These are phyloP conservation scores for Drosophila quadrilineata DNA, from an alignment of 1,140 invertebrate genomes.

Conservation along the genomic window DNA sequence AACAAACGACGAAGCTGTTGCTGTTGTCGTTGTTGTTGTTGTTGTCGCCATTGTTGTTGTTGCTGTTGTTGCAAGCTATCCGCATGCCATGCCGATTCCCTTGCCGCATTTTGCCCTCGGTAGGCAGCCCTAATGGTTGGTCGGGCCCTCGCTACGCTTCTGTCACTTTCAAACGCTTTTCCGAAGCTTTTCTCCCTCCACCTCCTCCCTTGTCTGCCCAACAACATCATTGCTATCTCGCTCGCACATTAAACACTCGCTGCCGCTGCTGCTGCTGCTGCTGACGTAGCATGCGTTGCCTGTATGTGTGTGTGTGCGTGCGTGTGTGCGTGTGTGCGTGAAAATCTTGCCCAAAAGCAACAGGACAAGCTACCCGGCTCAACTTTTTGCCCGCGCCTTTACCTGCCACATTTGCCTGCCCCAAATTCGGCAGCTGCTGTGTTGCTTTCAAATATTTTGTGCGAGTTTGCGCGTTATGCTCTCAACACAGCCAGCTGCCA, in stretches of 20 bases:
- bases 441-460: conserved; percentile 41
- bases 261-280: no score
- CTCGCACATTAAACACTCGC: no score
- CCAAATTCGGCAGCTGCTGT: conserved; percentile 45
- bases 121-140: no score
- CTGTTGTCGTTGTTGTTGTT: conserved; percentile 10
- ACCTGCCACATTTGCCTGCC: background rate
- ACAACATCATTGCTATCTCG: conserved; percentile 44
- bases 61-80: conserved; percentile 1
- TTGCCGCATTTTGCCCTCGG: background rate
- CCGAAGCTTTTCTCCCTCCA: conserved; percentile 49
- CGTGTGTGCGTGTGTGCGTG: background rate
- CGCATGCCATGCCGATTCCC: background rate
- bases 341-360: conserved; percentile 70
- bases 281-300: background rate
- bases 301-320: conserved; percentile 1
- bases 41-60: background rate
- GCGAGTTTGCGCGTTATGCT: conserved; percentile 59
- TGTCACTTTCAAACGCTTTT: conserved; percentile 23
- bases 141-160: no score
- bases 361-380: conserved; percentile 42
- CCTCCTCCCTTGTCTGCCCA: conserved; percentile 36
- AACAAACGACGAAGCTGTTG: conserved; percentile 35
- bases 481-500: no score
- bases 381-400: background rate